A percentile compares a stretch with the other conserved stretches of the same genome.
These are phyloP conservation scores for Diabrotica virgifera DNA, from an alignment of 1,140 invertebrate species.

Conservation along the genomic window DNA sequence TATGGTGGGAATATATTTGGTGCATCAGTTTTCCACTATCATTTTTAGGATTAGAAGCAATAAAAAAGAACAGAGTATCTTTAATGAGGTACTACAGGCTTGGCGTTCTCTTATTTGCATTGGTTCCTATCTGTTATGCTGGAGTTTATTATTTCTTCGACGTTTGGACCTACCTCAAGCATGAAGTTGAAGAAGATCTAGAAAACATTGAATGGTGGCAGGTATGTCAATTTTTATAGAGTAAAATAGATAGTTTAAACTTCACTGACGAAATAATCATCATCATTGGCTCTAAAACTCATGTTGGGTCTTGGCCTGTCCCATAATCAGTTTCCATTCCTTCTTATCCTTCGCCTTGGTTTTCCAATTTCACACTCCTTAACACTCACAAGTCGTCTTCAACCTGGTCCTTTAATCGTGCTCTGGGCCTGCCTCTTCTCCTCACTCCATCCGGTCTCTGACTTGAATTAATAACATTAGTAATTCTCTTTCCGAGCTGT, in stretches of 20 bases:
- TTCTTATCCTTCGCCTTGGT: too few relatives aligned
- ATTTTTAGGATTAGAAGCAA: constrained; percentile 81
- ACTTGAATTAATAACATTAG: too few relatives aligned
- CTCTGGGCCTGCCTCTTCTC: too few relatives aligned
- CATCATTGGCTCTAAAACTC: too few relatives aligned
- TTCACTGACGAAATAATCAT: too few relatives aligned
- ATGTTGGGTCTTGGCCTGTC: too few relatives aligned
- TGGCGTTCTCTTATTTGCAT: constrained; percentile 73
- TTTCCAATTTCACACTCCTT: too few relatives aligned
- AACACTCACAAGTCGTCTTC: too few relatives aligned
- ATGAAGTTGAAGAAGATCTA: constrained; percentile 60
- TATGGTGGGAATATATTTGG: constrained; percentile 95
- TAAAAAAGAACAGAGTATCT: constrained; percentile 77
- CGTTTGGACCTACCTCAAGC: constrained; percentile 74
- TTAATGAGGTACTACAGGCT: constrained; percentile 80
- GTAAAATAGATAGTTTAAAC: constrained; percentile 8
- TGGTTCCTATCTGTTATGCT: constrained; percentile 79
- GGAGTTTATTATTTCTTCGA: constrained; percentile 79
- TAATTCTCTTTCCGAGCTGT: too few relatives aligned
- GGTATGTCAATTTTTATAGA: constrained; percentile 51
- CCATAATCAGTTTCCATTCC: too few relatives aligned
- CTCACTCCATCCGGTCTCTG: too few relatives aligned
- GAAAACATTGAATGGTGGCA: constrained; percentile 74
- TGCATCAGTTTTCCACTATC: constrained; percentile 80
- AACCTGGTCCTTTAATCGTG: too few relatives aligned